Base-by-base conservation (phyloP, 1,140 invertebrate genomes). In the Cardiocondyla obscurior region DNA sequence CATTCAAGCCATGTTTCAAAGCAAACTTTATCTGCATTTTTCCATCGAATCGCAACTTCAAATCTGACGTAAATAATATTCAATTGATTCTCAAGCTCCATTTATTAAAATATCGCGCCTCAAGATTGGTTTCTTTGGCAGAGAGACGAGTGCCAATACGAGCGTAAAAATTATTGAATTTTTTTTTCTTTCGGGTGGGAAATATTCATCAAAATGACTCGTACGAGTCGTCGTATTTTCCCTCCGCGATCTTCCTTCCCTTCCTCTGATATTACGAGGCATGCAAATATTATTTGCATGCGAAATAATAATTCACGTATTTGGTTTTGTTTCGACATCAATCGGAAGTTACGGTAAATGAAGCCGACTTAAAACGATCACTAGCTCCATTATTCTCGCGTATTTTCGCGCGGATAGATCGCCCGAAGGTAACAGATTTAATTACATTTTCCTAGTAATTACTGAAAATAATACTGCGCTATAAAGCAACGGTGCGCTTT, bases 391-490 rank as follows among this genome's bases (percentile, higher is more conserved):
- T 79, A 79, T 42, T 79, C 33, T 36, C 46, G 25, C 62, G 49
- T 79, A 53, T 69, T 79, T 79, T 69, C 62, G 22, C 74, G 8
- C 33, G 7, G 33, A 79, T 55, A 53, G 62, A 69, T 69, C 39
- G 62, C 62, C 74, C 22, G 33, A 39, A 65, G 74, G 62, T 67
- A 69, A 79, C 49, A 42, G 46, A 79, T 69, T 79, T 69, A 69
- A 79, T 69, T 79, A 69, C 33, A 69, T 39, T 62, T 53, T 53
- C 36, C 44, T 53, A 39, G 62, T 36, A 69, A 69, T 79, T 69
- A 79, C 10, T 53, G 62, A 69, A 53, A 79, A 79, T 79, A 69
- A 79, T 79, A 79, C 10, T 62, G 22, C 33, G 25, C 10, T 36
- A 51, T 67, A 67, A 77, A 77, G 67, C 16, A 39, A n/a, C 16